These are phyloP conservation scores for Campoplex capitator DNA, from an alignment of 2,888 invertebrate species.

Conservation along the genomic window DNA sequence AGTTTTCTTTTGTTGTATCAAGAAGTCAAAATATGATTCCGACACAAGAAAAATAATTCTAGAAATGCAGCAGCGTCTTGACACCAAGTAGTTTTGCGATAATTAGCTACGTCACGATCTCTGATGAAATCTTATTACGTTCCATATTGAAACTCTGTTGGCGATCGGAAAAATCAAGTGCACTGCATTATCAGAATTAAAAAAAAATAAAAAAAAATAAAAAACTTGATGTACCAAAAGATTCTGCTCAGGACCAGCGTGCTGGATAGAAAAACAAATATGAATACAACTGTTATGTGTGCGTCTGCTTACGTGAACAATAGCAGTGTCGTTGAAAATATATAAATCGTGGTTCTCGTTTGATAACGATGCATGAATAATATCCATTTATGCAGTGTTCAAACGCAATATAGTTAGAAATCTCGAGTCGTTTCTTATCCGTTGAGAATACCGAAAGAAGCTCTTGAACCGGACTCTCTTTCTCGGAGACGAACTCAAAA, in stretches of 20 bases:
- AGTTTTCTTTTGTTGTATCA: too few species aligned
- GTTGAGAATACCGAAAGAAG: constrained; percentile 73
- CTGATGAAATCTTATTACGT: too few species aligned
- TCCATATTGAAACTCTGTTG: too few species aligned
- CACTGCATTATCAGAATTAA: background rate
- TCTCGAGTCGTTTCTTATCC: constrained; percentile 75
- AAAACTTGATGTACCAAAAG: background rate
- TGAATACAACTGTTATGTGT: background rate
- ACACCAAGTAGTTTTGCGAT: too few species aligned
- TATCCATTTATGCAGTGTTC: constrained; percentile 81
- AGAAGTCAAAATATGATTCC: too few species aligned
- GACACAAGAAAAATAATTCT: too few species aligned
- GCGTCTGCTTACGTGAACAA: constrained; percentile 19
- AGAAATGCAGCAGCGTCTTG: too few species aligned
- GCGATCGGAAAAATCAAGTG: too few species aligned
- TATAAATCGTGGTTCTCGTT: constrained; percentile 60
- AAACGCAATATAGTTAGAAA: constrained; percentile 78
- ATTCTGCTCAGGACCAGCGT: background rate
- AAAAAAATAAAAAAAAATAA: background rate
- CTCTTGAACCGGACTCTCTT: constrained; percentile 18
- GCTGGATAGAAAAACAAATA: constrained; percentile 46
- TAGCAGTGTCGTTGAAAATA: background rate
- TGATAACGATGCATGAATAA: constrained; percentile 79
- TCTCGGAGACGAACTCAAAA: constrained; percentile 40
- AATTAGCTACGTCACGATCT: background rate